Evolutionary conservation across 2,888 invertebrate species (phyloP), one percentile per base, ranked within the genome.

Genomic region (Phrixothrix hirtus): DNA sequence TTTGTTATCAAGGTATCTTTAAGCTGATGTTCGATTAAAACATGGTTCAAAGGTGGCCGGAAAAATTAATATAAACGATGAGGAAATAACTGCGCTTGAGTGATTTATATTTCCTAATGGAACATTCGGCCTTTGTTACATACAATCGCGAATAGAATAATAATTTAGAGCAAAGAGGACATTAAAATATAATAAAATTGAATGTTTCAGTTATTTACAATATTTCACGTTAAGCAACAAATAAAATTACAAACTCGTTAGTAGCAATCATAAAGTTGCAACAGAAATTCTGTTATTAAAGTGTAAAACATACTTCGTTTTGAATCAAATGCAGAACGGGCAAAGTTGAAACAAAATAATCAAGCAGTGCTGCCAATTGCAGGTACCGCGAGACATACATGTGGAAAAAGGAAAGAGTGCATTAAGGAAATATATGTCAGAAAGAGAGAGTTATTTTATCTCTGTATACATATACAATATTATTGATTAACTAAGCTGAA

Each of bases 391-490:
- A 48, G 38, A 44, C 52, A 50, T 48, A 46, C 46, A 55, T 55
- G 50, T 37, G 34, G 30, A 37, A 53, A 36, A 31, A 55, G 48
- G 52, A 47, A 43, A 48, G 52, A 39, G 38, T 38, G 26, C 30
- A 13, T 13, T 26, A 37, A 43, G 35, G 30, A 43, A 48, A 48
- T 38, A 49, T 49, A 45, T 47, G 50, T 44, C 46, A 55, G 57
- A 57, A 55, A 60, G 52, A 45, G 59, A 57, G 39, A 51, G 55
- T 58, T 57, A 57, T 59, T 60, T 60, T 60, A 57, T 60, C 58
- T 61, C 53, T 53, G 59, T 58, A 59, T 64, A 62, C 62, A 64
- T 64, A 60, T 63, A 64, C 58, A 60, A 63, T 64, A 62, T 65
- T 63, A 63, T 62, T 65, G 62, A 63, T 63, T 64, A 62, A 55